These are phyloP conservation scores for Meda fulgida DNA, from an alignment of 2,797 vertebrate species.

Conservation along the genomic window DNA sequence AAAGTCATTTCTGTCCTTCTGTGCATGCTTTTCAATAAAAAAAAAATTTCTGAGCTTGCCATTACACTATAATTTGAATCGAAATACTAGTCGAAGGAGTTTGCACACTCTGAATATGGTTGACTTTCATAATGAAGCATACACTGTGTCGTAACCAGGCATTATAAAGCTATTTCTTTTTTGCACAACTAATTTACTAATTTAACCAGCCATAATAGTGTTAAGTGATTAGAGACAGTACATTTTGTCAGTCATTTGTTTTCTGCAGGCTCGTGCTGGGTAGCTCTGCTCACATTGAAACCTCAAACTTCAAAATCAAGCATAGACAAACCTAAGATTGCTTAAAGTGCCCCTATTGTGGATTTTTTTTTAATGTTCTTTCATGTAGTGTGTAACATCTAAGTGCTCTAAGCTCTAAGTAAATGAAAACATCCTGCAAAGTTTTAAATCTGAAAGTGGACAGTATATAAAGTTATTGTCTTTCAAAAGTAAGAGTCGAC, in stretches of 20 bases:
- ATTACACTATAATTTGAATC: neutral
- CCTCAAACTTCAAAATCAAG: neutral
- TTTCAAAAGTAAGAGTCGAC: too few species aligned
- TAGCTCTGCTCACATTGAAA: neutral
- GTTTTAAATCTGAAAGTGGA: too few species aligned
- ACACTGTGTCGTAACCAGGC: neutral
- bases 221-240: neutral
- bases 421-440: too few species aligned
- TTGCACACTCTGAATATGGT: neutral
- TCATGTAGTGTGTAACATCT: too few species aligned
- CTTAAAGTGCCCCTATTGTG: too few species aligned
- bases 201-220: neutral
- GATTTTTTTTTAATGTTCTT: too few species aligned
- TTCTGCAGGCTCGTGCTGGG: neutral
- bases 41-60: neutral
- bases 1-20: neutral
- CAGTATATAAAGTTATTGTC: too few species aligned
- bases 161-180: neutral
- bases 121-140: neutral
- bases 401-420: too few species aligned
- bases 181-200: neutral
- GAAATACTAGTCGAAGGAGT: neutral
- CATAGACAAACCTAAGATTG: neutral
- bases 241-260: neutral
- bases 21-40: neutral